A percentile compares a stretch with the other conserved stretches of the same genome.
phyloP scores from a whole-genome alignment of 2,113 vertebrate species.

The Crotalus helleri region DNA sequence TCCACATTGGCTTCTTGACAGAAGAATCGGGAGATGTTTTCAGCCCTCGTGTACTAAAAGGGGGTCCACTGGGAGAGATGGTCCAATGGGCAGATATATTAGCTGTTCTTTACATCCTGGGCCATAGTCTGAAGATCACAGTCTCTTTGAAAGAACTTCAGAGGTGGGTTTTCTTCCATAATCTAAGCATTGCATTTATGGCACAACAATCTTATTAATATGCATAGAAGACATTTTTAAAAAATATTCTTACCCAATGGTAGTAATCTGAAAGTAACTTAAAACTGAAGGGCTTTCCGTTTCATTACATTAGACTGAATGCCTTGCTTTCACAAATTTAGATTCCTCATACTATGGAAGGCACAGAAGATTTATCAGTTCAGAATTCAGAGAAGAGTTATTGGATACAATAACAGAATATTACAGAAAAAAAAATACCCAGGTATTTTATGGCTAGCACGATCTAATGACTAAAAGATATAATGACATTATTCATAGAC shows the following conservation, averaged over 20 bases:
- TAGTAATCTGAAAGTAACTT: background rate
- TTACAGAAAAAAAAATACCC: background rate
- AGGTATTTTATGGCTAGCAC: background rate
- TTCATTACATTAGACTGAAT: background rate
- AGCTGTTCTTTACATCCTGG: constrained; percentile 86
- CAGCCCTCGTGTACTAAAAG: constrained; percentile 93
- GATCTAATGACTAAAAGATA: background rate
- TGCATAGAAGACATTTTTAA: background rate
- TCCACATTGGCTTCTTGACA: constrained; percentile 95
- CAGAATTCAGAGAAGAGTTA: background rate
- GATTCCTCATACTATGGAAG: background rate
- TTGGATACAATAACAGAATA: background rate
- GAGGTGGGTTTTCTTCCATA: constrained; percentile 75
- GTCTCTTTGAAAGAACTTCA: constrained; percentile 95
- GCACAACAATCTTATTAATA: background rate
- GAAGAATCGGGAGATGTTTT: constrained; percentile 97
- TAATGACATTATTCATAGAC: background rate
- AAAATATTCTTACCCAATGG: background rate
- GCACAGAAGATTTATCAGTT: background rate
- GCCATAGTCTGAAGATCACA: constrained; percentile 88
- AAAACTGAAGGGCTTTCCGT: background rate
- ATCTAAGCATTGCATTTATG: background rate
- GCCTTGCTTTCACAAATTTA: background rate
- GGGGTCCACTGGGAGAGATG: constrained; percentile 95
- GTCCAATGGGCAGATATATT: constrained; percentile 99